A percentile compares a stretch with the other conserved stretches of the same genome.
Evolutionary conservation across 2,797 vertebrate genomes (phyloP).

Genomic region (Crotalus adamanteus): DNA sequence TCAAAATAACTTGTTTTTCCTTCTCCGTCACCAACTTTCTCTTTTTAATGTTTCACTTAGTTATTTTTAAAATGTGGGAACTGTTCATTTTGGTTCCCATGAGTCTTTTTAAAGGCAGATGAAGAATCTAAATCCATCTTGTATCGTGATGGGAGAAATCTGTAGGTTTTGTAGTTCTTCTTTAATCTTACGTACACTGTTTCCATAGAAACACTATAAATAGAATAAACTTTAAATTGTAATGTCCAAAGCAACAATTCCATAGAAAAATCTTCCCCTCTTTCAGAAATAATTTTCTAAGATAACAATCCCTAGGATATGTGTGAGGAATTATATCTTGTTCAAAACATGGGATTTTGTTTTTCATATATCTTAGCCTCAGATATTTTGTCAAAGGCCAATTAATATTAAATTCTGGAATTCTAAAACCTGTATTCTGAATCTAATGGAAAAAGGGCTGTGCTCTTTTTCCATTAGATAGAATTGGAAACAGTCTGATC

Average conservation of each 20-base stretch:
- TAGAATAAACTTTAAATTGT: constrained; percentile 69
- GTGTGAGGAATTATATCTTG: neutral
- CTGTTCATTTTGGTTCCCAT: constrained; percentile 22
- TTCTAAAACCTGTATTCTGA: neutral
- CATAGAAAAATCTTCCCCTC: neutral
- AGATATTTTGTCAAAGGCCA: neutral
- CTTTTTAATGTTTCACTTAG: constrained; percentile 6
- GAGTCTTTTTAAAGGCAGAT: constrained; percentile 35
- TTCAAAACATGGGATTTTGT: neutral
- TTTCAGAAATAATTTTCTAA: neutral
- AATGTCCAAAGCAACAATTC: constrained; percentile 42
- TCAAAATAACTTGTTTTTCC: constrained; percentile 23
- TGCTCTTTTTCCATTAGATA: neutral
- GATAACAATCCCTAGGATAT: neutral
- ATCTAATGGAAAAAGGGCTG: neutral
- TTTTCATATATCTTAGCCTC: neutral
- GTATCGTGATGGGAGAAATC: constrained; percentile 44
- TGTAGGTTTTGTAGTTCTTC: constrained; percentile 61
- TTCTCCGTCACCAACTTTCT: neutral
- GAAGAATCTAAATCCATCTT: constrained; percentile 35
- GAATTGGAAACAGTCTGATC: neutral
- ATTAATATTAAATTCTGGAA: neutral
- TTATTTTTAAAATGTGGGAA: constrained; percentile 34
- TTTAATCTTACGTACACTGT: constrained; percentile 57
- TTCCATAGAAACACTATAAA: constrained; percentile 80